These are phyloP conservation scores for Ataeniobius toweri DNA, from an alignment of 2,797 vertebrate species.

Conservation along the genomic window DNA sequence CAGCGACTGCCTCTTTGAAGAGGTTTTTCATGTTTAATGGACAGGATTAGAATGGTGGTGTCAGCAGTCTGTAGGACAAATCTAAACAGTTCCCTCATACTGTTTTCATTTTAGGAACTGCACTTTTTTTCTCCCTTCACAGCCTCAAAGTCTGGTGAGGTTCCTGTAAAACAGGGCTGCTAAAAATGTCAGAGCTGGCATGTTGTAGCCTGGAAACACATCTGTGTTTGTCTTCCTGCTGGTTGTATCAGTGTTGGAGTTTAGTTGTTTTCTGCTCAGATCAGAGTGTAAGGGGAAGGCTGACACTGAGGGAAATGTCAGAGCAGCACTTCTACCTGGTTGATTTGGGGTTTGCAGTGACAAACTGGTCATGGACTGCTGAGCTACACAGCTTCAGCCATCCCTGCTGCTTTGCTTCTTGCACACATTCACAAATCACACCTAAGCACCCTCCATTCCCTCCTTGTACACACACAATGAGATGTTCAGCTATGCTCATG, in stretches of 20 bases:
- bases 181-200: conserved; percentile 40
- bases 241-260: conserved; percentile 37
- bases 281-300: conserved; percentile 48
- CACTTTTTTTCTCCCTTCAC: conserved; percentile 15
- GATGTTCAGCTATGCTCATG: conserved; percentile 33
- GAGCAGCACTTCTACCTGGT: conserved; percentile 48
- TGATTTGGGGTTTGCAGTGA: conserved; percentile 44
- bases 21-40: conserved; percentile 64
- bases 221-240: conserved; percentile 27
- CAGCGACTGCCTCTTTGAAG: conserved; percentile 71
- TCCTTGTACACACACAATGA: conserved; percentile 25
- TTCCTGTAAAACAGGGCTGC: conserved; percentile 33
- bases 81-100: conserved; percentile 48
- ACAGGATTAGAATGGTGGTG: conserved; percentile 56
- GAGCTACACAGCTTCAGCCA: conserved; percentile 66
- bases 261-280: conserved; percentile 53
- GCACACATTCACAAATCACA: conserved; percentile 41
- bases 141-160: conserved; percentile 46
- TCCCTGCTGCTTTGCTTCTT: conserved; percentile 60
- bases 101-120: conserved; percentile 52
- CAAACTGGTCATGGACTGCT: conserved; percentile 66
- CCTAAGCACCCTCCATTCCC: conserved; percentile 6
- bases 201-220: conserved; percentile 12
- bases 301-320: conserved; percentile 68
- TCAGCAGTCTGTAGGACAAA: conserved; percentile 67